Percentiles rank a stretch among this genome's conserved stretches.
Conservation (phyloP, 2,113 vertebrate genomes). For the Sylvilagus bachmani region DNA sequence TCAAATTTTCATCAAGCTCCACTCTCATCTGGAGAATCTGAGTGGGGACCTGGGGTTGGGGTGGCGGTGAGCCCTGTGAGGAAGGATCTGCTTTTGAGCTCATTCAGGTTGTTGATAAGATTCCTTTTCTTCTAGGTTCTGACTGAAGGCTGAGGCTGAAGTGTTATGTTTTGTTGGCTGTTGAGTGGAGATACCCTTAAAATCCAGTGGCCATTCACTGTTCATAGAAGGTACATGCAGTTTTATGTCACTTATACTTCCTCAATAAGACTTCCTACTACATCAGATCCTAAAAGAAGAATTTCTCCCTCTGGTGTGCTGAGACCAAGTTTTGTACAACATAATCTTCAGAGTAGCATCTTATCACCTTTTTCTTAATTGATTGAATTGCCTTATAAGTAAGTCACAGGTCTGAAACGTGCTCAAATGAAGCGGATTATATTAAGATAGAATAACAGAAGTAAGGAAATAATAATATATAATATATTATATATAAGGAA, state of each 20-base stretch:
- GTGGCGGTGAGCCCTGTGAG: too few relatives aligned
- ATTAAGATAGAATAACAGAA: not conserved
- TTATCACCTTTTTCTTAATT: not conserved
- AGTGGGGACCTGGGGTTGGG: too few relatives aligned
- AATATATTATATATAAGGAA: too few relatives aligned
- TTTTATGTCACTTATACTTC: not conserved
- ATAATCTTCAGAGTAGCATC: not conserved
- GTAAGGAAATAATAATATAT: not conserved
- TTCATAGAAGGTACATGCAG: not conserved
- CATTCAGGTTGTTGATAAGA: too few relatives aligned
- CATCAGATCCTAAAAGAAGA: not conserved
- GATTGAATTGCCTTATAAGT: not conserved
- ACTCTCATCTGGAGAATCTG: not conserved
- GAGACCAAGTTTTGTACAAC: not conserved
- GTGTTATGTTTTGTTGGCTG: not conserved
- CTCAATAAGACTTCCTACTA: not conserved
- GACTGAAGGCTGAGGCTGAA: not conserved
- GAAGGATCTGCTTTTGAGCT: not conserved
- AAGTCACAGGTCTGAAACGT: not conserved
- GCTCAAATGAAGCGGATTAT: not conserved
- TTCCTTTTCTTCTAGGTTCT: not conserved
- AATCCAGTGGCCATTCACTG: not conserved
- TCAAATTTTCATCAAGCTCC: not conserved
- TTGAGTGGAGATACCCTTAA: not conserved
- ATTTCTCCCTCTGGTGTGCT: not conserved